Evolutionary conservation across 2,888 invertebrate species (phyloP), one percentile per base, ranked within the genome.

Genomic region (Drosophila heteroneura): DNA sequence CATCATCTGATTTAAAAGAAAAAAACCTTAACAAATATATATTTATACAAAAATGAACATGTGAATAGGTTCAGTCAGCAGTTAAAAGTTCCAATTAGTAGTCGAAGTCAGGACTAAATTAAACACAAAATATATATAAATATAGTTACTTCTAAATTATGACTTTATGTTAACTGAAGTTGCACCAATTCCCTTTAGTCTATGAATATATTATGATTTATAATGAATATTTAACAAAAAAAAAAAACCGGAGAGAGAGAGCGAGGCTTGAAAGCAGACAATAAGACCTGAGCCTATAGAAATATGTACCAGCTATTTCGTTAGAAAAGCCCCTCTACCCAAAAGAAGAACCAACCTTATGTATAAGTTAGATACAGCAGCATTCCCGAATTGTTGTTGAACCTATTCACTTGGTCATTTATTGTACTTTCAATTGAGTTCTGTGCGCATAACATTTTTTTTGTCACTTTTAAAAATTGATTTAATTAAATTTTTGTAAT

Each of bases 401-500:
- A 70, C 57, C 77, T 78, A 78, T 81, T 76, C 64, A 76, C 58
- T 49, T 76, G 76, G 19, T 52, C 67, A 56, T 51, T 22, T 22
- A 61, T 22, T 64, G 60, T 69, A 19, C 26, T 37, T 44, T 6
- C 70, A 61, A 44, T 71, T 37, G 52, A 26, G 56, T 57, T 51
- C 53, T 30, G 62, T 52, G 39, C 44, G 58, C 66, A 35, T 26
- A 63, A 71, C 37, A 41, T 26, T 26, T 26, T 22, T 56, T 56
- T 53, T 66, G 81, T 73, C 75, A 70, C 37, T 62, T 72, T n/a
- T 54, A 49, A 58, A 60, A 71, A 71, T 57, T 80, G 61, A 79
- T 79, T 74, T 64, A 70, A 84, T 84, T 74, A 73, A 30, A 47
- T 51, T 70, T 70, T 61, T 58, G 63, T 59, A 56, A 65, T 65